Evolutionary conservation across 2,888 invertebrate genomes (phyloP), one percentile per base, ranked within the genome.

Genomic region (Frankliniella fusca): DNA sequence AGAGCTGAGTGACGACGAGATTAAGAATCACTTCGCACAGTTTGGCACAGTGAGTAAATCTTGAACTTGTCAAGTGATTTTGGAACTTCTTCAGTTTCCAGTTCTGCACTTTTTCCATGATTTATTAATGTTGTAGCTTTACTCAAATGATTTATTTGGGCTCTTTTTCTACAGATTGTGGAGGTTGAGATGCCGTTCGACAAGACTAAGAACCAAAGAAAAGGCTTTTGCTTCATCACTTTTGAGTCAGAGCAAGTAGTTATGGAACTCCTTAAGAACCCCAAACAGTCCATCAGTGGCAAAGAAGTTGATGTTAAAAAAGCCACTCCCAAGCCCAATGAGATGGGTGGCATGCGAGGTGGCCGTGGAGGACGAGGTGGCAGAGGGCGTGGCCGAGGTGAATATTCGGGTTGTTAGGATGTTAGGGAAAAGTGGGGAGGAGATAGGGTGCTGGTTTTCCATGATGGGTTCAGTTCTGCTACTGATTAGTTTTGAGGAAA

Each of bases 101-200:
- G 54, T 54, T 70, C 23, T 70, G 20, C 70, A 23, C 81, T 61
- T 5, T 54, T 15, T 3, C 15, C 48, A 28, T 23, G 27, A 12
- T 50, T 54, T 61, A 12, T 48, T 28, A 48, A 80, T 27, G 48
- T 82, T 80, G 7, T 20, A 70, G 50, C 49, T 18, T 79, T 80
- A 48, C 80, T 28, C 8, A 18, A 23, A 48, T 80, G 18, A 9
- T 38, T 82, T 20, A 80, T 28, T 18, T 70, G 48, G 50, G 27
- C 9, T 5, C 49, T 65, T 38, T 84, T 85, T 85, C 82, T 83
- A 23, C 88, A 97, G 97, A 96, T 98, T 86, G 93, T 96, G 84
- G 97, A 97, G 87, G 94, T 98, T 83, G 98, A 98, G 89, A 95
- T 98, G 94, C 98, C 98, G 83, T 97, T 96, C 87, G 98, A 98